Base-by-base conservation (phyloP, 2,888 invertebrate species). In the Heliconius ismenius region DNA sequence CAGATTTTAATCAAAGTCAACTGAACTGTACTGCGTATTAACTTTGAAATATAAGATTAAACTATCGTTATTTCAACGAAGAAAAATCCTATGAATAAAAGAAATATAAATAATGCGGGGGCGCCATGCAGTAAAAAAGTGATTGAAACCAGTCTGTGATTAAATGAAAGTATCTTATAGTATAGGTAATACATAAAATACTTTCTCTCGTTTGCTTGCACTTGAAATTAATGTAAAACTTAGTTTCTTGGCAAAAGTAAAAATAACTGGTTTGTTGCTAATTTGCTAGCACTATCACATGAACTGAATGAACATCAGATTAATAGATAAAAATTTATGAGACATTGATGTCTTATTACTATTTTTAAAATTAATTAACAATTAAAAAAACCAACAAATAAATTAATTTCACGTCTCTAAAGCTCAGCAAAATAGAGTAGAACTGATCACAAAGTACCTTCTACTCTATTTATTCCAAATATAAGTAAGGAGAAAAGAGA, bases 141-240 rank as follows among this genome's bases (percentile, higher is more conserved):
- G 79, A 85, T 85, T 82, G 82, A 81, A 89, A 90, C 90, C 89
- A 86, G 90, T 90, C 86, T 83, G 82, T 83, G 84, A 86, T 88
- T 84, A 87, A 90, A 92, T 84, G 91, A 91, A 91, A 91, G 91
- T 90, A 87, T 85, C 84, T 83, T 86, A 86, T 88, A 86, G 84
- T 86, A 86, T 88, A 86, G 84, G 85, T 85, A 88, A 85, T 85
- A 86, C 86, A 83, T 83, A 73, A 58, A 83, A 84, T 87, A 92
- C 92, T 92, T 92, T 92, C 92, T 89, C 92, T 84, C 76, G 73
- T 65, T 74, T 68, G 82, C 84, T 81, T 85, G 78, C 76, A 79
- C 74, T 76, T 76, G 77, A 80, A 79, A 68, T 78, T 79, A 78
- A 78, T 70, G 77, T 79, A 75, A 73, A 69, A 69, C 58, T 70